A percentile compares a stretch with the other conserved stretches of the same genome.
Evolutionary conservation across 2,888 invertebrate species (phyloP).

Genomic region (Trisateles emortualis): DNA sequence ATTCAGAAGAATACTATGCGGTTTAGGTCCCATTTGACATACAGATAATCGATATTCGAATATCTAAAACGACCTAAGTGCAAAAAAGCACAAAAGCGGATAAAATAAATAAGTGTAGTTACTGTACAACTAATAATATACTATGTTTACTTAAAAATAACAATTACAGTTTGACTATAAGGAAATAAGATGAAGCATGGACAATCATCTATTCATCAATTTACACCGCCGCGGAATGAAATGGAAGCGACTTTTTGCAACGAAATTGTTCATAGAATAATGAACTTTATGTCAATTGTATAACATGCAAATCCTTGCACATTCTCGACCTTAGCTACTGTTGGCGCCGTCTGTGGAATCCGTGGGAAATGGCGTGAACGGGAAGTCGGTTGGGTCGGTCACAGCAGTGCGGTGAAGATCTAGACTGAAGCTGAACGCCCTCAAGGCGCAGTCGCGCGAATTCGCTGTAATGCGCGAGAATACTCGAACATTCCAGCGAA

Average conservation of each 20-base stretch:
- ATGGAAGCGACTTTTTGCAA: background rate
- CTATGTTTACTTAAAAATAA: background rate
- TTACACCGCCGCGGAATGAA: too few relatives aligned
- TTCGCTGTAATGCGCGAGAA: too few relatives aligned
- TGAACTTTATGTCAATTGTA: background rate
- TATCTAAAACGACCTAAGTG: background rate
- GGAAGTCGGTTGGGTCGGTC: background rate
- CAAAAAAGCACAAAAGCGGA: background rate
- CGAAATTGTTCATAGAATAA: background rate
- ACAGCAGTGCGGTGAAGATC: background rate
- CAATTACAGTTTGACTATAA: too few relatives aligned
- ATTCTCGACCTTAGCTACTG: background rate
- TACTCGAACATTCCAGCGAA: background rate
- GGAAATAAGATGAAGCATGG: too few relatives aligned
- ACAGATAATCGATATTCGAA: background rate
- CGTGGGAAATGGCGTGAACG: background rate
- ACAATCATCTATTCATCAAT: too few relatives aligned
- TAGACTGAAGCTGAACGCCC: too few relatives aligned
- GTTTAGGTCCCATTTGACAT: background rate
- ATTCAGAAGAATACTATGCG: constrained; percentile 23
- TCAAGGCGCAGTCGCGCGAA: too few relatives aligned
- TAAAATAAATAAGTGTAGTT: background rate
- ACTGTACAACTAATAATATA: background rate
- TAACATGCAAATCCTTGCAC: background rate
- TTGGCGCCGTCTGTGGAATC: background rate